phyloP scores from a whole-genome alignment of 2,888 invertebrate genomes.

The Luperina nickerlii region DNA sequence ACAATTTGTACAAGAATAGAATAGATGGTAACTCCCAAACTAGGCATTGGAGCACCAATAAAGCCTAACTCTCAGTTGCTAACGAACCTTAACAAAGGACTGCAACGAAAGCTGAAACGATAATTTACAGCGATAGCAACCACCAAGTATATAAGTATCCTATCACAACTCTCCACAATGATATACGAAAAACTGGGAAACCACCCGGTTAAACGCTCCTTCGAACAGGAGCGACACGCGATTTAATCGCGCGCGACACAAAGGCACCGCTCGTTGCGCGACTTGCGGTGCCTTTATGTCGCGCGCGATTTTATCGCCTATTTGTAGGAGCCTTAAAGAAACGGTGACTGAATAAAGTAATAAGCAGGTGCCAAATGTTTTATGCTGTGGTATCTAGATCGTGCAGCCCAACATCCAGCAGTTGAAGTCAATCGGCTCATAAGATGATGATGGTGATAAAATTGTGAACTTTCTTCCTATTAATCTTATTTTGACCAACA shows the following conservation, averaged over 20 bases:
- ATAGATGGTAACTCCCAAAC: too few relatives aligned
- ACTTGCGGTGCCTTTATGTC: too few relatives aligned
- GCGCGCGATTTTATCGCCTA: too few relatives aligned
- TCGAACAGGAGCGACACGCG: too few relatives aligned
- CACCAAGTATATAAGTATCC: neutral
- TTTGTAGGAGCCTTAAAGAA: neutral
- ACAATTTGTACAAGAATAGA: too few relatives aligned
- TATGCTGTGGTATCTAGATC: neutral
- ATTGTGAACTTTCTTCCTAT: too few relatives aligned
- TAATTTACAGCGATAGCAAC: slow-evolving; percentile 58
- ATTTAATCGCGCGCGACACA: too few relatives aligned
- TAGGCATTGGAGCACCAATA: too few relatives aligned
- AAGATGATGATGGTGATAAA: neutral
- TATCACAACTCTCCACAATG: neutral
- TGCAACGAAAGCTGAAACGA: slow-evolving; percentile 45
- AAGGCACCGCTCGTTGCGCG: too few relatives aligned
- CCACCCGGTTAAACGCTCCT: too few relatives aligned
- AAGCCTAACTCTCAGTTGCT: slow-evolving; percentile 8
- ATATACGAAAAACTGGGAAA: neutral
- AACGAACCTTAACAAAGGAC: slow-evolving; percentile 48
- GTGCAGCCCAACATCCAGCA: neutral
- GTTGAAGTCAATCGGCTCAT: neutral
- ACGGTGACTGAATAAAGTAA: neutral
- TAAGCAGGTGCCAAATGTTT: neutral
- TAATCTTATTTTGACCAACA: too few relatives aligned